Conservation (phyloP, 1,140 invertebrate species). For the Drosophila auraria region DNA sequence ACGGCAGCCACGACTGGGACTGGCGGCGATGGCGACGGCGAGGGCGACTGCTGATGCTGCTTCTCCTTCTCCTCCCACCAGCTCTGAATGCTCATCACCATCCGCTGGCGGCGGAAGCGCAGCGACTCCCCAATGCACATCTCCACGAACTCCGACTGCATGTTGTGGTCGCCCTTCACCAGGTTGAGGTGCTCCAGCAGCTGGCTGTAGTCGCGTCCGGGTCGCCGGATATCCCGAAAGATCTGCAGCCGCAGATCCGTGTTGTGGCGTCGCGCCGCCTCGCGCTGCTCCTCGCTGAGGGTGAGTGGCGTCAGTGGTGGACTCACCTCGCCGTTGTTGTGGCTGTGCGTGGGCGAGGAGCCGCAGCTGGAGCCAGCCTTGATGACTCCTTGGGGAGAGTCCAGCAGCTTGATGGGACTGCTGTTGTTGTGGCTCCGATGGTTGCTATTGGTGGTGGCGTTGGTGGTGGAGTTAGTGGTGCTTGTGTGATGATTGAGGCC, state of each 20-base stretch:
- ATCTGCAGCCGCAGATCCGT: slow-evolving; percentile 85
- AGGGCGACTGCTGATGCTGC: not conserved
- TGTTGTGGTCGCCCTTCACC: slow-evolving; percentile 90
- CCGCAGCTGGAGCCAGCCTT: slow-evolving; percentile 30
- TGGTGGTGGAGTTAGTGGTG: slow-evolving; percentile 16
- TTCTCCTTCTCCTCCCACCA: slow-evolving; percentile 84
- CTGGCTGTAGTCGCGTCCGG: slow-evolving; percentile 88
- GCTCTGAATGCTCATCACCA: slow-evolving; percentile 87
- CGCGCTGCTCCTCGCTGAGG: slow-evolving; percentile 80
- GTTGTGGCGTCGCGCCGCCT: slow-evolving; percentile 85
- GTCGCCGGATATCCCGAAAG: slow-evolving; percentile 87
- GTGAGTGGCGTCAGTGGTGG: slow-evolving; percentile 1
- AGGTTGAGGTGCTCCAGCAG: slow-evolving; percentile 90
- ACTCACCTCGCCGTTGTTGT: slow-evolving; percentile 38
- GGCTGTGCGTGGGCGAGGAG: slow-evolving; percentile 35
- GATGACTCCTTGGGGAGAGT: slow-evolving; percentile 3
- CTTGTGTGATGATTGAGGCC: slow-evolving; percentile 56
- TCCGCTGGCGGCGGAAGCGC: slow-evolving; percentile 91
- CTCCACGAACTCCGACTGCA: slow-evolving; percentile 89
- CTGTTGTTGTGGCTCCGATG: slow-evolving; percentile 33
- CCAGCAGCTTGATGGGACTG: slow-evolving; percentile 34
- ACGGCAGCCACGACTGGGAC: not conserved
- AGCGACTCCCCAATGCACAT: slow-evolving; percentile 92
- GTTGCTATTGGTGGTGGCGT: slow-evolving; percentile 12
- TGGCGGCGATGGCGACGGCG: not conserved